Evolutionary conservation across 1,140 invertebrate genomes (phyloP), one percentile per base, ranked within the genome.

Genomic region (Rhopalosiphum maidis): DNA sequence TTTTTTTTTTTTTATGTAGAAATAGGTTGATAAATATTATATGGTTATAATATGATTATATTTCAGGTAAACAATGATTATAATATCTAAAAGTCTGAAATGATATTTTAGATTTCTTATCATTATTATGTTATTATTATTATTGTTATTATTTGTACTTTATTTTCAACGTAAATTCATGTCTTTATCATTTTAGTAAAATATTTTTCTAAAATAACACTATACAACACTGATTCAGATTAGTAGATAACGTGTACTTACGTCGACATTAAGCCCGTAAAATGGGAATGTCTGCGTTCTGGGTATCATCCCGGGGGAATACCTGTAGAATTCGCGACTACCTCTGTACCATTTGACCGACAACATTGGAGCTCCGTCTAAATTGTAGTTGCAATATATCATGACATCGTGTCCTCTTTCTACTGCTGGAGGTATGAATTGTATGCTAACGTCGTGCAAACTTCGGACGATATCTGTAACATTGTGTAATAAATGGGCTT

Each of bases 301-400:
- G 30, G 97, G 97, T 4, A 96, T 95, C 94, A 97, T 96, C 93
- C 96, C 97, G 0, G 97, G 97, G 15, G 96, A 96, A 94, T 96
- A 98, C 94, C 97, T 96, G 95, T 97, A 98, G 96, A 98, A 98
- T 95, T 98, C 98, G 41, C 96, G 96, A 85, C 97, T 97, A 83
- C 97, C 96, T 89, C 97, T 96, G 95, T 98, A 98, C 97, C 97
- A 98, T 95, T 98, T 97, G 94, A 98, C 97, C 4, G 97, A 97
- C 95, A 98, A 98, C 11, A 98, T 96, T 22, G 96, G 95, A 37
- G 96, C 96, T 83, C 96, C 96, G 94, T 98, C 97, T 94, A 98
- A 95, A 95, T 98, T 97, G 95, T 98, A 98, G 94, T 97, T 96
- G 95, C 98, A 98, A 35, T 96, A 96, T 86, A 98, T 96, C 89